Conservation (phyloP, 2,113 vertebrate species). For the Stigmatopora argus region DNA sequence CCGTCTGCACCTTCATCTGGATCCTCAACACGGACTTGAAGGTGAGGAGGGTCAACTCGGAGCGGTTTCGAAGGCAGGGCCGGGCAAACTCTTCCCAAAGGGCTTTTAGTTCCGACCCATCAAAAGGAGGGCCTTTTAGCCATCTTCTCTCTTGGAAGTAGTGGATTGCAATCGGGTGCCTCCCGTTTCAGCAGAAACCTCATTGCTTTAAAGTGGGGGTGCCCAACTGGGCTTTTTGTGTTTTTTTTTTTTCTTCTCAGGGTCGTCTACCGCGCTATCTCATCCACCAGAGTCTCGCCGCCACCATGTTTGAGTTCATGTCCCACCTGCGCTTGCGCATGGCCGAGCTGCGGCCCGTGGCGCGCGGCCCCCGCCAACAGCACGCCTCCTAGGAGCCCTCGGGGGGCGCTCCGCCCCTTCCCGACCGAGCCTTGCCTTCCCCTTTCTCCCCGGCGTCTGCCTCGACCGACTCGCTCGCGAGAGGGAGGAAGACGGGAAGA, state of each 20-base stretch:
- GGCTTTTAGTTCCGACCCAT: too few relatives aligned
- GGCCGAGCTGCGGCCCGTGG: slow-evolving; percentile 61
- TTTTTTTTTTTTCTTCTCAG: slow-evolving; percentile 54
- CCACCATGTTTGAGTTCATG: slow-evolving; percentile 97
- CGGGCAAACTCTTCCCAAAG: too few relatives aligned
- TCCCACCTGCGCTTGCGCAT: slow-evolving; percentile 84
- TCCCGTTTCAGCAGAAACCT: too few relatives aligned
- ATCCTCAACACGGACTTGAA: slow-evolving; percentile 95
- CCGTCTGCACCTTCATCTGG: slow-evolving; percentile 93
- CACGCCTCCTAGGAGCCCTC: not conserved
- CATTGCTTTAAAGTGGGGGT: too few relatives aligned
- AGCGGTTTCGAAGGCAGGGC: too few relatives aligned
- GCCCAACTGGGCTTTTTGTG: too few relatives aligned
- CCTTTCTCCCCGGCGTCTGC: too few relatives aligned
- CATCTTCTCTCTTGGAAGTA: too few relatives aligned
- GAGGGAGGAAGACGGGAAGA: too few relatives aligned
- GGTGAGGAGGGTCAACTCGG: slow-evolving; percentile 62
- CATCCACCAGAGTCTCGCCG: slow-evolving; percentile 90
- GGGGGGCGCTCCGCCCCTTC: slow-evolving; percentile 21
- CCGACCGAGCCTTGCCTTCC: not conserved
- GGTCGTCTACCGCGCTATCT: slow-evolving; percentile 92
- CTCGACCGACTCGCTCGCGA: too few relatives aligned
- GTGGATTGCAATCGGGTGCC: too few relatives aligned
- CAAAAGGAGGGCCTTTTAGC: too few relatives aligned
- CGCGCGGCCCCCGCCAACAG: slow-evolving; percentile 26